Evolutionary conservation across 2,113 vertebrate species (phyloP).

Genomic region (Sylvietta virens): DNA sequence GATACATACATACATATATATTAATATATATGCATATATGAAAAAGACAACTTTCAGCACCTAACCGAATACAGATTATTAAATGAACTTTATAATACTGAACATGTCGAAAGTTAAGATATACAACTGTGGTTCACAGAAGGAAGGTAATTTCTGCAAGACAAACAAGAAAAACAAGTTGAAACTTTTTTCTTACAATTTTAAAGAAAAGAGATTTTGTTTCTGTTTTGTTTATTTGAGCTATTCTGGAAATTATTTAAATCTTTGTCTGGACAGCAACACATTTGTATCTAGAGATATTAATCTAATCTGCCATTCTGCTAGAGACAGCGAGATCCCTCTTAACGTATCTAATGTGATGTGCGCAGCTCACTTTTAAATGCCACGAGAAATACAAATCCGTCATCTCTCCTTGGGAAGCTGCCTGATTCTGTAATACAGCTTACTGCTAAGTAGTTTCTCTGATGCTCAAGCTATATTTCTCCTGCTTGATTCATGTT

Average conservation of each 20-base stretch:
- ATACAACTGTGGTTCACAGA: not conserved
- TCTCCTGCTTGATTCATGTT: conserved; percentile 48
- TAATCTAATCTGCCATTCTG: not conserved
- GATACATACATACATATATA: not conserved
- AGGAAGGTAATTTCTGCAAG: not conserved
- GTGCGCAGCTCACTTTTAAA: conserved; percentile 24
- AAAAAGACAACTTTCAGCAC: not conserved
- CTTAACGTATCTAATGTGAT: not conserved
- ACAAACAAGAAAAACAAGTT: not conserved
- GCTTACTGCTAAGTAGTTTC: conserved; percentile 64
- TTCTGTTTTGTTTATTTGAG: not conserved
- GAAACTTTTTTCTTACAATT: not conserved
- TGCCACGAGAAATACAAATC: conserved; percentile 40
- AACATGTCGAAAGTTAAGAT: not conserved
- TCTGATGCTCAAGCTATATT: conserved; percentile 53
- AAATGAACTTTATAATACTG: not conserved
- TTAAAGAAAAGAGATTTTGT: not conserved
- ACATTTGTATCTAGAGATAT: not conserved
- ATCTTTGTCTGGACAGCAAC: not conserved
- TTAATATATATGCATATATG: not conserved
- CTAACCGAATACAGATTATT: not conserved
- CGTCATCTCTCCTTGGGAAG: conserved; percentile 60
- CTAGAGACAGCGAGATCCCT: not conserved
- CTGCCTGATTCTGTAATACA: conserved; percentile 62
- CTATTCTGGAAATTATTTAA: not conserved